phyloP scores from a whole-genome alignment of 2,888 invertebrate species.

The Alitta virens region DNA sequence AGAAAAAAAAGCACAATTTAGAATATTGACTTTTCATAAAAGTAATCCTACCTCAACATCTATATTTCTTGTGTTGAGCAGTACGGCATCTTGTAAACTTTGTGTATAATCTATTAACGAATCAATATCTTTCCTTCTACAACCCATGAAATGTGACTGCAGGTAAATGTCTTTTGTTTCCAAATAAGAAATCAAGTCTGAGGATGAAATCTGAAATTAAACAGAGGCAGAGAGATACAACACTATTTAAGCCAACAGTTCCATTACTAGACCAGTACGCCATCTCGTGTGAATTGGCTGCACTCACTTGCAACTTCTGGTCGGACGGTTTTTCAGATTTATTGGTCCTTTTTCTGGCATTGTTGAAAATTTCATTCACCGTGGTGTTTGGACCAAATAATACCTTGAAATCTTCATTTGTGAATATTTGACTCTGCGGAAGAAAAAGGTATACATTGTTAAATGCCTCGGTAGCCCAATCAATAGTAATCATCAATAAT shows the following conservation, averaged over 20 bases:
- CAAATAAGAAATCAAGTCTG: constrained; percentile 7
- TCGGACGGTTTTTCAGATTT: too few relatives aligned
- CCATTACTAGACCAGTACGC: too few relatives aligned
- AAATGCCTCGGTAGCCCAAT: too few relatives aligned
- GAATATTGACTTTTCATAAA: too few relatives aligned
- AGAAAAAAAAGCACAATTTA: too few relatives aligned
- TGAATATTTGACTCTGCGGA: neutral
- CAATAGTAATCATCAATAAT: too few relatives aligned
- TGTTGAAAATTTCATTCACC: constrained; percentile 2
- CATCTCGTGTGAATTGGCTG: too few relatives aligned
- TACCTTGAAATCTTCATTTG: constrained; percentile 14
- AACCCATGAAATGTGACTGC: constrained; percentile 44
- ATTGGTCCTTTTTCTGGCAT: too few relatives aligned
- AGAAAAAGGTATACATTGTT: too few relatives aligned
- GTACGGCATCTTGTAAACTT: constrained; percentile 40
- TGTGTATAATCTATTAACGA: constrained; percentile 40
- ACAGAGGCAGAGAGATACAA: neutral
- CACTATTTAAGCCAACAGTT: too few relatives aligned
- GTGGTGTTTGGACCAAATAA: constrained; percentile 8
- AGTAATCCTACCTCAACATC: too few relatives aligned
- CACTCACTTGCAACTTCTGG: too few relatives aligned
- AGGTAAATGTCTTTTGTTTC: constrained; percentile 24
- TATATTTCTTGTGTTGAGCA: constrained; percentile 39
- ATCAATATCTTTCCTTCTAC: constrained; percentile 39
- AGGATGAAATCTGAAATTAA: constrained; percentile 2